phyloP scores from a whole-genome alignment of 2,113 vertebrate species.

The Bos indicus region DNA sequence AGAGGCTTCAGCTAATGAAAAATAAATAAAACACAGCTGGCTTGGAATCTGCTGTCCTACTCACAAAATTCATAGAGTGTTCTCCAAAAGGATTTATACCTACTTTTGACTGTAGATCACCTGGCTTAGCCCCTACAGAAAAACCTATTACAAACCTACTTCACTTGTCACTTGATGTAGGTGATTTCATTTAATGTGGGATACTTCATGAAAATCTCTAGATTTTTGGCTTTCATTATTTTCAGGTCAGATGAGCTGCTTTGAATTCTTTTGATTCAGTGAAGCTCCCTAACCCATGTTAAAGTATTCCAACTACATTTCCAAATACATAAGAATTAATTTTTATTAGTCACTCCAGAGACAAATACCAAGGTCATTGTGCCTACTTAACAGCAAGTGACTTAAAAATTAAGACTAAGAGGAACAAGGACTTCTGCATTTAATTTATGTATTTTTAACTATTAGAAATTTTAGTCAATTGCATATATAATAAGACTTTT shows the following conservation, averaged over 20 bases:
- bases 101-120: neutral
- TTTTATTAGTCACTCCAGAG: neutral
- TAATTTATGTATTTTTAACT: neutral
- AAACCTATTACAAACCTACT: neutral
- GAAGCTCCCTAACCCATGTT: neutral
- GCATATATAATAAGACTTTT: neutral
- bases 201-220: neutral
- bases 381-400: neutral
- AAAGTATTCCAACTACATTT: neutral
- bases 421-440: neutral
- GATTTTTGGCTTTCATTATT: neutral
- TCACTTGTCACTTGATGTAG: neutral
- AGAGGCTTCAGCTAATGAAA: neutral
- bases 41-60: neutral
- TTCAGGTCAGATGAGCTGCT: neutral
- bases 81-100: neutral
- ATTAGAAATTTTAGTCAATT: neutral
- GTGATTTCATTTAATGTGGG: conserved; percentile 5
- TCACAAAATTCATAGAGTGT: neutral
- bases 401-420: neutral
- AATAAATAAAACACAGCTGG: neutral
- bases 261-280: neutral
- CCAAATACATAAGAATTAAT: neutral
- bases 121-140: neutral
- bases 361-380: neutral